Evolutionary conservation across 2,888 invertebrate species (phyloP).

Genomic region (Tholera decimalis): DNA sequence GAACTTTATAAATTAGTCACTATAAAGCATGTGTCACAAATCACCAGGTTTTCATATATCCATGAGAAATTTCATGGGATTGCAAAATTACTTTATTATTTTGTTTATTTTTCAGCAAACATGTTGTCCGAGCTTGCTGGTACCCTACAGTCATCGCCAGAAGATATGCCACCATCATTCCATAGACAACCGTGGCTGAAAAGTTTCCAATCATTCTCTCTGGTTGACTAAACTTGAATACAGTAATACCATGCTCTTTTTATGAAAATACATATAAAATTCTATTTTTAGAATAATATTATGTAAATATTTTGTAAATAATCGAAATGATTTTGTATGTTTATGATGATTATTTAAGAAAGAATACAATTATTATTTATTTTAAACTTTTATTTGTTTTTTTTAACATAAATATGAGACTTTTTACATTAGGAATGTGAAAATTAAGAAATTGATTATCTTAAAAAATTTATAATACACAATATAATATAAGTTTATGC

Average conservation of each 20-base stretch:
- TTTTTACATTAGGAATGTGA: constrained; percentile 64
- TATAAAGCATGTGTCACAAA: too few species aligned
- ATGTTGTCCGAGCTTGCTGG: constrained; percentile 80
- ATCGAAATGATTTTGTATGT: constrained; percentile 53
- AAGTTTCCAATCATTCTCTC: constrained; percentile 79
- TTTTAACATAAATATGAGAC: constrained; percentile 50
- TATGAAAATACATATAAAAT: constrained; percentile 35
- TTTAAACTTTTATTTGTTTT: constrained; percentile 60
- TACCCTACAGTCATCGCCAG: constrained; percentile 76
- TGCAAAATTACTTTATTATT: not conserved
- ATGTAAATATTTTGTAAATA: constrained; percentile 69
- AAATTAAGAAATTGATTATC: constrained; percentile 43
- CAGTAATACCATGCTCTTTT: constrained; percentile 19
- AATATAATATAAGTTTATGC: constrained; percentile 2
- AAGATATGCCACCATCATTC: constrained; percentile 78
- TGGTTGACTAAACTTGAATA: constrained; percentile 73
- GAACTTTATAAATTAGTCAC: too few species aligned
- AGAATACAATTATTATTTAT: constrained; percentile 63
- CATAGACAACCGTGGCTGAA: constrained; percentile 79
- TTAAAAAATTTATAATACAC: constrained; percentile 33
- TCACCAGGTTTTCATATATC: too few species aligned
- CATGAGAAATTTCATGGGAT: too few species aligned
- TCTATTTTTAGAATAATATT: constrained; percentile 36
- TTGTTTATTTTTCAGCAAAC: constrained; percentile 71
- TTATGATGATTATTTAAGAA: constrained; percentile 46